Evolutionary conservation across 2,113 vertebrate genomes (phyloP), one percentile per base, ranked within the genome.

Genomic region (Lepidothrix coronata): DNA sequence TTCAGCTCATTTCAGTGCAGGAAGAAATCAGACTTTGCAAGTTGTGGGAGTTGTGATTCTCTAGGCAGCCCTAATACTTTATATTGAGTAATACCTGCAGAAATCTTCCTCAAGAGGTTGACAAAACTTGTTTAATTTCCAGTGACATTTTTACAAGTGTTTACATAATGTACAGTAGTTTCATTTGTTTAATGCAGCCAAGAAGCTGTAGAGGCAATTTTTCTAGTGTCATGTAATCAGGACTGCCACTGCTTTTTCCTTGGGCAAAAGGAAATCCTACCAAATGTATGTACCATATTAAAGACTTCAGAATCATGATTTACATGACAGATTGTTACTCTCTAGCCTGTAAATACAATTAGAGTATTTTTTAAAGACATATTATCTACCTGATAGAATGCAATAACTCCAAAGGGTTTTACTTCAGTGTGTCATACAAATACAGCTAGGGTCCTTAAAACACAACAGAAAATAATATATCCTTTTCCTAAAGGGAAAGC

Each of bases 131-230:
- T 94, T 94, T 97, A 91, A 95, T 95, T 89, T 93, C 55, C 72
- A 96, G 59, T 94, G 95, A 95, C 63, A 54, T 92, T 96, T 96
- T 96, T 92, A 96, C 88, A 95, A 93, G 85, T 94, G 83, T 94
- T 96, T 96, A 93, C 75, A 95, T 89, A 94, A 92, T 46, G 78
- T 92, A 79, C 58, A 89, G 85, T 92, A 93, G 91, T 93, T 94
- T 80, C 58, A 92, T 92, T 96, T 91, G 80, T 96, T 91, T 91
- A 90, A 96, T 70, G 59, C 74, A 92, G 85, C 76, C 83, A 85
- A 93, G 93, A 87, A 94, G 52, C 86, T 68, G 59, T 77, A 82
- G 72, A 94, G 70, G 74, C 61, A 93, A 92, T 96, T 96, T 92
- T 97, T 94, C 91, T 91, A 92, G 61, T 0, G 0, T 94, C 86